phyloP scores from a whole-genome alignment of 2,113 vertebrate species.

The Cynocephalus volans region DNA sequence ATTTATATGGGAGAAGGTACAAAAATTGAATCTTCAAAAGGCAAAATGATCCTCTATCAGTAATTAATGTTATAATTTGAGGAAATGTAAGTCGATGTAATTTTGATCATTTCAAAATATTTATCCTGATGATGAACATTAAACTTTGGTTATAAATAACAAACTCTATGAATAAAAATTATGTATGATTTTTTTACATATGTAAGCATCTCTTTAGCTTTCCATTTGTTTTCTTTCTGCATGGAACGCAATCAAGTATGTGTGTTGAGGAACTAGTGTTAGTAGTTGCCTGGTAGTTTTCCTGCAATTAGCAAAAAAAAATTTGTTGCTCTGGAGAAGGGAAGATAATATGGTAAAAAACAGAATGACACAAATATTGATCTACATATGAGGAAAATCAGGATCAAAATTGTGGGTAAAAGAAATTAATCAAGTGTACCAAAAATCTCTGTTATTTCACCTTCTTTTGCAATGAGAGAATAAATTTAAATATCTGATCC shows the following conservation, averaged over 20 bases:
- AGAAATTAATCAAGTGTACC: background rate
- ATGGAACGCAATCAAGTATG: background rate
- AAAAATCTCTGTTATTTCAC: background rate
- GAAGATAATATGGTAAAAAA: background rate
- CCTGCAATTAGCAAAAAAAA: background rate
- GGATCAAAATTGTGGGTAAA: background rate
- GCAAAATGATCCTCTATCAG: background rate
- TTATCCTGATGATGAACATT: background rate
- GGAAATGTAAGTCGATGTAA: background rate
- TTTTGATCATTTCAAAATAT: background rate
- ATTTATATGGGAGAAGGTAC: background rate
- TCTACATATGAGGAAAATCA: background rate
- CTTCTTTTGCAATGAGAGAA: background rate
- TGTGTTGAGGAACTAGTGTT: background rate
- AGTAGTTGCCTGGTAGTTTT: slow-evolving; percentile 9
- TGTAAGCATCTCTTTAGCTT: background rate
- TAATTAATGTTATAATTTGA: background rate
- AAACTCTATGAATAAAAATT: background rate
- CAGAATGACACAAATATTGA: background rate
- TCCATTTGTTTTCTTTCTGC: background rate
- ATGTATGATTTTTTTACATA: background rate
- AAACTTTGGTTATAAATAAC: background rate
- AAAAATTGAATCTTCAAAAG: background rate
- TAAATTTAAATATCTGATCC: background rate
- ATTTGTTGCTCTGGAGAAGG: background rate